Conservation (phyloP, 2,797 vertebrate species). For the Xenentodon cancila region DNA sequence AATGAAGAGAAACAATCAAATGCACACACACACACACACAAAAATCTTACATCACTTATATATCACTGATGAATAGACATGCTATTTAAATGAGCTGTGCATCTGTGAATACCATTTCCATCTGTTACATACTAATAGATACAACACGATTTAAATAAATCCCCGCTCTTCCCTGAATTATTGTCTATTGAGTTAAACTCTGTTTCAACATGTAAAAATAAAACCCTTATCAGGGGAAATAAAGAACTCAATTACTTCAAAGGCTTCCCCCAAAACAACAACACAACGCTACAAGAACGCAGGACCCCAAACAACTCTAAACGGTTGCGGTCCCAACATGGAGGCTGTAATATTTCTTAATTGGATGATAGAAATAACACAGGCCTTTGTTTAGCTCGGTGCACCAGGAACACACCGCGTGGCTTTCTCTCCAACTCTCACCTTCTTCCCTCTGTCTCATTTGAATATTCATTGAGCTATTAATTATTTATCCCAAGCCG, state of each 20-base stretch:
- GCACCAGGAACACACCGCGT: conserved; percentile 39
- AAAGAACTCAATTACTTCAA: conserved; percentile 75
- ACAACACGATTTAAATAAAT: conserved; percentile 64
- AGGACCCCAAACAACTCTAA: conserved; percentile 70
- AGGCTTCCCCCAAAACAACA: conserved; percentile 67
- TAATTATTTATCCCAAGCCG: conserved; percentile 84
- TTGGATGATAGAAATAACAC: conserved; percentile 76
- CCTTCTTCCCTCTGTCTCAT: conserved; percentile 60
- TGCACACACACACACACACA: conserved; percentile 2
- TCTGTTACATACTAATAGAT: conserved; percentile 64
- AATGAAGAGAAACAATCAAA: conserved; percentile 5
- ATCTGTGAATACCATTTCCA: conserved; percentile 61
- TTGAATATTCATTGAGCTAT: conserved; percentile 88
- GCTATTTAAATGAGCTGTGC: conserved; percentile 58
- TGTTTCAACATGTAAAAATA: conserved; percentile 62
- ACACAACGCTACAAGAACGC: conserved; percentile 57
- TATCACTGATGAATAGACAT: conserved; percentile 36
- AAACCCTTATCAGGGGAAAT: conserved; percentile 71
- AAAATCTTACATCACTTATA: conserved; percentile 6
- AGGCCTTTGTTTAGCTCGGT: conserved; percentile 75
- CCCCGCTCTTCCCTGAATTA: conserved; percentile 56
- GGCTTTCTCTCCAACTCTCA: conserved; percentile 35
- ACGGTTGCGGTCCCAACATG: conserved; percentile 70
- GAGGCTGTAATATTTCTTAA: conserved; percentile 78
- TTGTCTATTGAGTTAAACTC: conserved; percentile 56